A percentile compares a stretch with the other conserved stretches of the same genome.
These are phyloP conservation scores for Paragorgia papillata DNA, from an alignment of 92 coral and sea anemone species.

Conservation along the genomic window DNA sequence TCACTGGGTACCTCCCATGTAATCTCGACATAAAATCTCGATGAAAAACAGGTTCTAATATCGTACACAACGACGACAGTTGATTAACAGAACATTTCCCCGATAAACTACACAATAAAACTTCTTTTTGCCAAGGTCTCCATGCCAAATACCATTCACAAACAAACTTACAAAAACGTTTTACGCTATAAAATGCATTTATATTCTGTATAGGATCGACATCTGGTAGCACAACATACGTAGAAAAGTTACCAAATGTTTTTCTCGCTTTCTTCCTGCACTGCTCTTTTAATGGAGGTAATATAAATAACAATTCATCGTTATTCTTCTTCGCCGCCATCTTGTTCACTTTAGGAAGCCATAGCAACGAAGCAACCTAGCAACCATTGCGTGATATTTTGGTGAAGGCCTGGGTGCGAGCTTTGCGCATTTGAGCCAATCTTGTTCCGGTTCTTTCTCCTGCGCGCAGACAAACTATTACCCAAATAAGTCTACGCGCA, in stretches of 20 bases:
- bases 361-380: background rate
- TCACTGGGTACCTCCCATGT: constrained; percentile 81
- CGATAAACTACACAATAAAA: constrained; percentile 84
- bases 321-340: background rate
- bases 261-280: background rate
- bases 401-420: too few relatives aligned
- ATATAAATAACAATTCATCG: background rate
- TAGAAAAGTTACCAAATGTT: constrained; percentile 36
- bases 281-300: background rate
- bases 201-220: constrained; percentile 55
- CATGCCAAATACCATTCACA: constrained; percentile 88
- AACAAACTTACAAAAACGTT: constrained; percentile 77
- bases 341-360: background rate
- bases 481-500: too few relatives aligned
- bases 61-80: constrained; percentile 74
- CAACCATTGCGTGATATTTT: background rate
- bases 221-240: constrained; percentile 21
- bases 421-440: too few relatives aligned
- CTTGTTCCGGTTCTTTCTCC: too few relatives aligned
- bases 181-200: constrained; percentile 75
- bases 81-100: constrained; percentile 84
- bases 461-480: too few relatives aligned
- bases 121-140: constrained; percentile 93
- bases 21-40: constrained; percentile 86
- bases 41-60: constrained; percentile 96